These are phyloP conservation scores for Melanchra persicariae DNA, from an alignment of 2,888 invertebrate genomes.

Conservation along the genomic window DNA sequence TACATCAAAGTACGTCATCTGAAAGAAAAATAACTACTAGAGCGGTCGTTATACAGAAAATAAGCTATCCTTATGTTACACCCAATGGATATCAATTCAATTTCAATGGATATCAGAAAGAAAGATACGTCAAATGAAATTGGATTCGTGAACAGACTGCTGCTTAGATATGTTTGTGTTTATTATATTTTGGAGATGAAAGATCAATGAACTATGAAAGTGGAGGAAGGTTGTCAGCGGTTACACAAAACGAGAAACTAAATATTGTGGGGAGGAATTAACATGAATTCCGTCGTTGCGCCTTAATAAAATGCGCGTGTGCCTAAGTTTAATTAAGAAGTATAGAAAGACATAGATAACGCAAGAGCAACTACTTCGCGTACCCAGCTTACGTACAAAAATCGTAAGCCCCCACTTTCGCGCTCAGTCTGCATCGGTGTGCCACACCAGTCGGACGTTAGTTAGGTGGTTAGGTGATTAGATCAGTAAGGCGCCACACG, in stretches of 20 bases:
- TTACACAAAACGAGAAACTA: neutral
- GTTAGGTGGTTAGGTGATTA: no score
- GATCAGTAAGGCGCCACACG: no score
- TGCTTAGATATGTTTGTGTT: conserved; percentile 21
- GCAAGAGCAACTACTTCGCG: no score
- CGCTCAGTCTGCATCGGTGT: no score
- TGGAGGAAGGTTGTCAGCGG: neutral
- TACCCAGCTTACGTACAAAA: no score
- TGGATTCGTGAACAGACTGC: conserved; percentile 34
- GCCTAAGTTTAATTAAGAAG: no score
- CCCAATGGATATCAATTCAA: conserved; percentile 16
- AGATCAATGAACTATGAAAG: conserved; percentile 13
- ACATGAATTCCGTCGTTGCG: neutral
- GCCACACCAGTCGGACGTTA: no score
- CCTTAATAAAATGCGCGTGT: neutral
- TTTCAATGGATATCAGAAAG: conserved; percentile 39
- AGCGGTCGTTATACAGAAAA: conserved; percentile 5
- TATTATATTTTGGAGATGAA: conserved; percentile 20
- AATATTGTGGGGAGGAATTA: neutral
- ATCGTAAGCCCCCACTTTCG: no score
- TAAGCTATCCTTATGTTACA: neutral
- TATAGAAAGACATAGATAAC: no score
- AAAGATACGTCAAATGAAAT: conserved; percentile 41
- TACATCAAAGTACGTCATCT: conserved; percentile 37
- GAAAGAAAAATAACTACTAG: conserved; percentile 8